Base-by-base conservation (phyloP, 2,113 vertebrate genomes). In the Mastomys coucha region DNA sequence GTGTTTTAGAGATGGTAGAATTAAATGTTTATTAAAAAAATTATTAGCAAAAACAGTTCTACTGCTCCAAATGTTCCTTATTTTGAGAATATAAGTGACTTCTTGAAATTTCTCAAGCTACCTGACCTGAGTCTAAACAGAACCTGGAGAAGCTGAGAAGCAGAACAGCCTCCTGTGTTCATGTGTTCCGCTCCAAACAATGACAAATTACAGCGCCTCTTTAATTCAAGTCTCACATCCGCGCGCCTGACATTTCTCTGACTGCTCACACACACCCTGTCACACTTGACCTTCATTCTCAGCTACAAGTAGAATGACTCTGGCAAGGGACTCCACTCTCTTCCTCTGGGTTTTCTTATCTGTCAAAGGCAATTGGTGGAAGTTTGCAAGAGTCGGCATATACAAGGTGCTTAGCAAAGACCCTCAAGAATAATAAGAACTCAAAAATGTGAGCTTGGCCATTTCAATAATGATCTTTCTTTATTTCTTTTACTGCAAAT, bases 111-210 rank as follows among this genome's bases (percentile, higher is more conserved):
- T 92, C 80, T 91, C 88, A 77, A 56, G 51, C 67, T 96, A 14
- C 42, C 75, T 91, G 85, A 91, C 96, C 92, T 77, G 53, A 88
- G 95, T 85, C 96, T 86, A 91, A 92, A n/a, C 69, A 90, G 84
- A 91, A 95, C 53, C 85, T 88, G 91, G 76, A n/a, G 70, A 26
- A 93, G 93, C 93, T 93, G 80, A 97, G 94, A 97, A 93, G 88
- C n/a, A 19, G 65, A 81, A 80, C n/a, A 16, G 78, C 51, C 88
- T 87, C 86, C 67, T 65, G 33, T 81, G 53, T 76, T 58, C 65
- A 26, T 16, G 39, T 67, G 5, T 60, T 90, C 84, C 69, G 70
- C 92, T 95, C 96, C 94, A 95, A 89, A 96, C 80, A 45, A 24
- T 19, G 24, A 53, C 70, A 31, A 11, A 70, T 69, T 58, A 5